A percentile compares a stretch with the other conserved stretches of the same genome.
Evolutionary conservation across 2,113 vertebrate genomes (phyloP).

Genomic region (Pseudorhombus dupliciocellatus): DNA sequence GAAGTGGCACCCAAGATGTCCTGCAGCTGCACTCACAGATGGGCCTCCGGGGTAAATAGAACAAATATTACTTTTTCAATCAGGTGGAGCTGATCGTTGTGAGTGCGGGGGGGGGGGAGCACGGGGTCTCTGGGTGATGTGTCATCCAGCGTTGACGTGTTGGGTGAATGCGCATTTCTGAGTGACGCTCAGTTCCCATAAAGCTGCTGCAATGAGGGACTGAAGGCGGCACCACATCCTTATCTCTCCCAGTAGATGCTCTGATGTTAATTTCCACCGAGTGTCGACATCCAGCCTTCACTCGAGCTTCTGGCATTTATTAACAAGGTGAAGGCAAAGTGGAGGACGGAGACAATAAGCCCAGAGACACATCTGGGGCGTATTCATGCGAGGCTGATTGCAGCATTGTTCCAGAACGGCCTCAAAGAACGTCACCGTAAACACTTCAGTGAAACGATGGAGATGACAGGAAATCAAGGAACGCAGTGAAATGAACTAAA

Average conservation of each 20-base stretch:
- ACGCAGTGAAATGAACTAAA: neutral
- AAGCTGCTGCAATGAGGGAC: conserved; percentile 46
- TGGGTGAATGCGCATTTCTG: conserved; percentile 24
- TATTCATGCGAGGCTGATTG: conserved; percentile 21
- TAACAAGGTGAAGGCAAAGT: conserved; percentile 42
- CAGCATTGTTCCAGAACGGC: conserved; percentile 23
- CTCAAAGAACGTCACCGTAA: conserved; percentile 1
- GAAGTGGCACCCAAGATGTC: no score
- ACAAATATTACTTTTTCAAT: no score
- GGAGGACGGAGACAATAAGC: conserved; percentile 35
- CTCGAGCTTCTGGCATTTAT: conserved; percentile 54
- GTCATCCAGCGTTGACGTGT: conserved; percentile 43
- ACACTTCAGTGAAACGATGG: conserved; percentile 17
- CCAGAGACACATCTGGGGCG: conserved; percentile 8
- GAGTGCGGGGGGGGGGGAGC: conserved; percentile 7
- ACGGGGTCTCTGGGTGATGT: conserved; percentile 39
- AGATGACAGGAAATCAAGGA: conserved; percentile 25
- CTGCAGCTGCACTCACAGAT: no score
- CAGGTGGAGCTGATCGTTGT: no score
- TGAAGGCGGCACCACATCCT: conserved; percentile 48
- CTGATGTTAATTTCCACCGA: conserved; percentile 59
- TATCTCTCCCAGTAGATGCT: conserved; percentile 48
- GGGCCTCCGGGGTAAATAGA: no score
- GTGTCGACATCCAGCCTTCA: conserved; percentile 52
- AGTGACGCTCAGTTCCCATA: conserved; percentile 26